phyloP scores from a whole-genome alignment of 2,797 vertebrate species.

The Chaetophractus vellerosus region DNA sequence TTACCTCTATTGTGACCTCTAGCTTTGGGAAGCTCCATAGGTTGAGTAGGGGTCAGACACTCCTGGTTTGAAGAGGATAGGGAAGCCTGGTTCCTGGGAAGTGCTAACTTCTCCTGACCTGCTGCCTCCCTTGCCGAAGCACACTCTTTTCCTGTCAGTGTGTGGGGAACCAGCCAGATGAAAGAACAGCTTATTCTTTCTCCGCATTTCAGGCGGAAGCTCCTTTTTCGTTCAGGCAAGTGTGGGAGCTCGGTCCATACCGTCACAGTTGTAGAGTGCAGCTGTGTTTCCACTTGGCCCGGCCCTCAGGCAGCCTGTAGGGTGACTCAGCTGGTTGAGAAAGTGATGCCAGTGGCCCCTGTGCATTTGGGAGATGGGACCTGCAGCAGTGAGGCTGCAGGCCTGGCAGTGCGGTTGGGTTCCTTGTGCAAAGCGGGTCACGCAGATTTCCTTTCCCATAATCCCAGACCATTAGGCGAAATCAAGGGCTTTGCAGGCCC shows the following conservation, averaged over 20 bases:
- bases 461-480: conserved; percentile 12
- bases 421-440: conserved; percentile 46
- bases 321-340: neutral
- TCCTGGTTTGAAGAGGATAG: neutral
- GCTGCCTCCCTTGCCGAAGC: neutral
- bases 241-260: conserved; percentile 61
- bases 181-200: conserved; percentile 70
- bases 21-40: neutral
- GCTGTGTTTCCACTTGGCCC: conserved; percentile 58
- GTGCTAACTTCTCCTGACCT: neutral
- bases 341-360: neutral
- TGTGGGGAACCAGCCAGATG: conserved; percentile 19
- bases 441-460: neutral
- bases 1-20: neutral
- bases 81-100: neutral
- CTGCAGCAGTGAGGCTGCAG: too few species aligned
- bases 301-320: neutral
- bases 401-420: neutral
- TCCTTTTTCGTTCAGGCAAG: neutral
- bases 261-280: conserved; percentile 55
- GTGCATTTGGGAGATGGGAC: neutral
- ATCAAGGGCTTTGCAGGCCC: conserved; percentile 13
- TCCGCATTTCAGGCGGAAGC: conserved; percentile 10
- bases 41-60: neutral
- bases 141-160: neutral